These are phyloP conservation scores for Ramphastos sulfuratus DNA, from an alignment of 2,113 vertebrate genomes.

Conservation along the genomic window DNA sequence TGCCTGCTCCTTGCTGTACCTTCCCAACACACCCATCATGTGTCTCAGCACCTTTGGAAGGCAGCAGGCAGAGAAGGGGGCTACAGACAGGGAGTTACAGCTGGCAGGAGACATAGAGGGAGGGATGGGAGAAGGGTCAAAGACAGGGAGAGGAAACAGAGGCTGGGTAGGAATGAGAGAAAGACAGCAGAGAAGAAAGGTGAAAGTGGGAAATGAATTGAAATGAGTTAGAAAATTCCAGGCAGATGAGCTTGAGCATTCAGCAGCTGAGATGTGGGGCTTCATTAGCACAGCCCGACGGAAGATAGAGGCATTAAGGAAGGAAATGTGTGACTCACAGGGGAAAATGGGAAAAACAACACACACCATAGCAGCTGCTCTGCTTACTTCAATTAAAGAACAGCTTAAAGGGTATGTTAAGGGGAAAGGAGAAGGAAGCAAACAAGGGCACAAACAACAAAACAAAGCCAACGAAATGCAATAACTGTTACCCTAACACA, in stretches of 20 bases:
- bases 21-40: neutral
- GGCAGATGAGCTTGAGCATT: constrained; percentile 43
- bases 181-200: neutral
- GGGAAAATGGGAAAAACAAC: constrained; percentile 72
- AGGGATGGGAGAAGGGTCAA: neutral
- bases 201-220: constrained; percentile 41
- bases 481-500: constrained; percentile 45
- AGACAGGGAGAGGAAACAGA: neutral
- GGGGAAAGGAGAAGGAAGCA: constrained; percentile 22
- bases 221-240: constrained; percentile 53
- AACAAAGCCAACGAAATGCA: constrained; percentile 40
- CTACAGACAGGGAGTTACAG: neutral
- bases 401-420: constrained; percentile 73
- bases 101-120: rapidly evolving
- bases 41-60: neutral
- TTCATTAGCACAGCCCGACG: constrained; percentile 71
- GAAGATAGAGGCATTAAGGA: constrained; percentile 75
- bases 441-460: constrained; percentile 38
- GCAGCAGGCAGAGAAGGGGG: neutral
- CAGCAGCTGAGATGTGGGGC: constrained; percentile 67
- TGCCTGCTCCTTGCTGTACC: neutral
- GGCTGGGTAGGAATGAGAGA: neutral
- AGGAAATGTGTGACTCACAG: constrained; percentile 73
- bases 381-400: constrained; percentile 73
- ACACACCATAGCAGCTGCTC: constrained; percentile 73